phyloP scores from a whole-genome alignment of 1,140 invertebrate species.

The Drosophila lini region DNA sequence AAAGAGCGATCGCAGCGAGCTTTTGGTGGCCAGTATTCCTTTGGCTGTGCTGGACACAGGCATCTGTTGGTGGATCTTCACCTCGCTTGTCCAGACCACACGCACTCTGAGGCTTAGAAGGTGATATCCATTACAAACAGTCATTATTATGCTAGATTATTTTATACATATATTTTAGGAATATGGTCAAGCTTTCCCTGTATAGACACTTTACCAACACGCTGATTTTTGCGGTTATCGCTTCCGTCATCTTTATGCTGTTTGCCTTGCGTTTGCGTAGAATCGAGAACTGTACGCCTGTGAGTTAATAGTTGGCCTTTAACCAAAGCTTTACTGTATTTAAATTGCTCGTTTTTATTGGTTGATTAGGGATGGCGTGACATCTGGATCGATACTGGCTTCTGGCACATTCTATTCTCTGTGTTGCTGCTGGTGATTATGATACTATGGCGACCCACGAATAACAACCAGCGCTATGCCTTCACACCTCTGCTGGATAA shows the following conservation, averaged over 20 bases:
- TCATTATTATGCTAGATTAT: background rate
- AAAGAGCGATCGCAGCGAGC: slow-evolving; percentile 88
- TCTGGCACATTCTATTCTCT: slow-evolving; percentile 97
- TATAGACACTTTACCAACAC: slow-evolving; percentile 98
- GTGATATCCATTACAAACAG: slow-evolving; percentile 59
- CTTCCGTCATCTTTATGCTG: slow-evolving; percentile 95
- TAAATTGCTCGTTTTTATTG: background rate
- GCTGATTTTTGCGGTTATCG: slow-evolving; percentile 94
- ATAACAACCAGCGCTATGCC: slow-evolving; percentile 97
- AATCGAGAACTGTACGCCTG: slow-evolving; percentile 88
- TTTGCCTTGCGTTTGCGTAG: slow-evolving; percentile 94
- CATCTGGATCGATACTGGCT: slow-evolving; percentile 96
- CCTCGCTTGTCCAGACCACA: slow-evolving; percentile 94
- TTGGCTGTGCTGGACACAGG: slow-evolving; percentile 89
- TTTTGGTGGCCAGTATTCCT: slow-evolving; percentile 90
- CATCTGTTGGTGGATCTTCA: slow-evolving; percentile 94
- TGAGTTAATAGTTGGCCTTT: slow-evolving; percentile 84
- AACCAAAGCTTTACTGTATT: background rate
- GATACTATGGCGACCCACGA: slow-evolving; percentile 96
- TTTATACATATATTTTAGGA: slow-evolving; percentile 85
- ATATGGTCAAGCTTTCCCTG: slow-evolving; percentile 94
- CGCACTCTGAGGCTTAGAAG: slow-evolving; percentile 92
- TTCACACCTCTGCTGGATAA: slow-evolving; percentile 96
- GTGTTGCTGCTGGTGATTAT: slow-evolving; percentile 95
- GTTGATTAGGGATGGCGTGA: slow-evolving; percentile 93